Evolutionary conservation across 2,113 vertebrate genomes (phyloP).

Genomic region (Eidolon helvum): DNA sequence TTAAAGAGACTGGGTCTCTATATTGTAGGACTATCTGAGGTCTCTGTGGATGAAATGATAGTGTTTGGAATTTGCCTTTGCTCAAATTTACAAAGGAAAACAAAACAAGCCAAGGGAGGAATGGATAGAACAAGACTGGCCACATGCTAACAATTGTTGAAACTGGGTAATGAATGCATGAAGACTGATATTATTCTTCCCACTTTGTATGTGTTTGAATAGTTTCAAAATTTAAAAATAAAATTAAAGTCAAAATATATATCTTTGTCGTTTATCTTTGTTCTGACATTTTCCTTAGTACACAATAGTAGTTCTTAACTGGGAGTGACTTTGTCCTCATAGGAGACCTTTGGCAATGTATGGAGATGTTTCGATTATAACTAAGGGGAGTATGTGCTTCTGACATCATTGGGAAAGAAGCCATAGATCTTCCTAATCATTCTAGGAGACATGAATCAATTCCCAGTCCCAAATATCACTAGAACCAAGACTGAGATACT

Average conservation of each 20-base stretch:
- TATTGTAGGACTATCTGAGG: background rate
- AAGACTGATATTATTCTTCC: background rate
- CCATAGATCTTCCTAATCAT: background rate
- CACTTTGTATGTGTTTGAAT: background rate
- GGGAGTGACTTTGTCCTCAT: background rate
- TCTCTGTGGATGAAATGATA: background rate
- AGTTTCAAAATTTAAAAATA: background rate
- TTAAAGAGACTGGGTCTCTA: background rate
- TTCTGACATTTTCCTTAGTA: background rate
- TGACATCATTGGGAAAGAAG: background rate
- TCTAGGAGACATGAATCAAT: background rate
- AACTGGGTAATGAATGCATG: background rate
- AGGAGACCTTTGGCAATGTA: background rate
- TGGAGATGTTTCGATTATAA: background rate
- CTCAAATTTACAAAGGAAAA: background rate
- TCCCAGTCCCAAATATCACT: background rate
- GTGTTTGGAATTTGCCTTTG: background rate
- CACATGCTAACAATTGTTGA: background rate
- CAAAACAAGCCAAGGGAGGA: background rate
- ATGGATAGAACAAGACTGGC: background rate
- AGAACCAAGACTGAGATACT: background rate
- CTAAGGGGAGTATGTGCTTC: background rate
- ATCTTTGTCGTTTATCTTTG: background rate
- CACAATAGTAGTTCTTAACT: background rate
- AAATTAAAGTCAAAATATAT: background rate